Base-by-base conservation (phyloP, 2,797 vertebrate species). In the Ptychadena robeensis region DNA sequence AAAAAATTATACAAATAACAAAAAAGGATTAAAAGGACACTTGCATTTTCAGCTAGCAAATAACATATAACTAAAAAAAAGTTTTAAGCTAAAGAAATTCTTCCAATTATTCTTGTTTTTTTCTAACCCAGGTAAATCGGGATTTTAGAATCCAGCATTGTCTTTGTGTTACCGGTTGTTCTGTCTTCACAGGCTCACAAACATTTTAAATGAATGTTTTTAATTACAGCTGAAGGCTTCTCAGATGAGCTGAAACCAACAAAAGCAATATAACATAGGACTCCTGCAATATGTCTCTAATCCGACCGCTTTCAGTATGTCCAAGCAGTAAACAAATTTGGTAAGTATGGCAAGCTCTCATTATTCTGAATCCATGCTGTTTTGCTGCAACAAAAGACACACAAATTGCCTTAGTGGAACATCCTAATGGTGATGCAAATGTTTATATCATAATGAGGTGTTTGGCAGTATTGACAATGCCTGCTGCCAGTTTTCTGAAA, bases 321-420 rank as follows among this genome's bases (percentile, higher is more conserved):
- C 67, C 78, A 30, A 38, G 27, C 67, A 71, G 67, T 40, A 63
- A 80, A 80, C 78, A 80, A 61, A 80, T 80, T 80, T 80, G 67
- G 78, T 71, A 71, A 80, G 67, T 80, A 70, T 71, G 78, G 78
- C 48, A 69, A 79, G 65, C 22, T 59, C 66, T 63, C 38, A 69
- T 80, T 70, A 80, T 69, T 79, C 66, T 12, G 67, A 80, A 61
- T 31, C 66, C 78, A 80, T 61, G 78, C 66, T 69, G 76, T 59
- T 69, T 31, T 63, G 34, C 48, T 71, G 64, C 64, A 78, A 53
- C 75, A 80, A 80, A 61, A 80, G 67, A 71, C 31, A 63, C 53
- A 70, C 65, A 80, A 80, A 80, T 80, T 71, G 67, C 53, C 67
- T 71, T 80, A 63, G 53, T 71, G 66, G 78, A 80, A 80, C 48